Conservation (phyloP, 2,113 vertebrate genomes). For the Hemiprocne comata region DNA sequence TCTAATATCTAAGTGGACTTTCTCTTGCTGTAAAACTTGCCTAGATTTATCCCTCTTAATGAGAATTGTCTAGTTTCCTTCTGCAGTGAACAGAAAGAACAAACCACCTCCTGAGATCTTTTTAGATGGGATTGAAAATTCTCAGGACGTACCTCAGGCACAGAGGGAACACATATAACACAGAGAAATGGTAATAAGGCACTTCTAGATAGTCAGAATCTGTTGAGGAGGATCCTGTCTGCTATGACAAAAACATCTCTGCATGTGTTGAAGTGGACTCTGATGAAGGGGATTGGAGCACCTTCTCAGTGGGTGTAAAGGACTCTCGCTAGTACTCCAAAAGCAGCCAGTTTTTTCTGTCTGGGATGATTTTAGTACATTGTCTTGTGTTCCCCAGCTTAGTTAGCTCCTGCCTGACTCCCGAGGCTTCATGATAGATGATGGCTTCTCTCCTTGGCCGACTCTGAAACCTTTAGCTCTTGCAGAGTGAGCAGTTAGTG, state of each 20-base stretch:
- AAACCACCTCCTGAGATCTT: not conserved
- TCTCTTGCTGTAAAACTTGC: not conserved
- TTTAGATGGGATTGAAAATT: not conserved
- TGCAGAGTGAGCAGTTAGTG: not conserved
- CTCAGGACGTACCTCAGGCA: not conserved
- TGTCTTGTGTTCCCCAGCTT: not conserved
- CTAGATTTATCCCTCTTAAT: not conserved
- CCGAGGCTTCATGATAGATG: not conserved
- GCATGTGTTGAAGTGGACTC: not conserved
- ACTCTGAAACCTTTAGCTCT: not conserved
- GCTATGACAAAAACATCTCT: not conserved
- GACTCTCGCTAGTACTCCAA: not conserved
- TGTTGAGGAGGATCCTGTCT: not conserved
- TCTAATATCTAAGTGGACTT: not conserved
- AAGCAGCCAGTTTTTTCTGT: not conserved
- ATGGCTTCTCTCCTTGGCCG: not conserved
- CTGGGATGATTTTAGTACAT: not conserved
- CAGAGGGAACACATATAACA: not conserved
- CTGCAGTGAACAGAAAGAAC: not conserved
- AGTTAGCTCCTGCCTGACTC: not conserved
- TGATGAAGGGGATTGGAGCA: not conserved
- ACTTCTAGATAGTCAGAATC: not conserved
- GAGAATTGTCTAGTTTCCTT: not conserved
- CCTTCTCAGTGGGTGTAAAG: not conserved
- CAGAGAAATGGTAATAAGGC: not conserved